Percentiles rank a stretch among this genome's conserved stretches.
These are phyloP conservation scores for Drosophila nebulosa DNA, from an alignment of 1,140 invertebrate genomes.

Conservation along the genomic window DNA sequence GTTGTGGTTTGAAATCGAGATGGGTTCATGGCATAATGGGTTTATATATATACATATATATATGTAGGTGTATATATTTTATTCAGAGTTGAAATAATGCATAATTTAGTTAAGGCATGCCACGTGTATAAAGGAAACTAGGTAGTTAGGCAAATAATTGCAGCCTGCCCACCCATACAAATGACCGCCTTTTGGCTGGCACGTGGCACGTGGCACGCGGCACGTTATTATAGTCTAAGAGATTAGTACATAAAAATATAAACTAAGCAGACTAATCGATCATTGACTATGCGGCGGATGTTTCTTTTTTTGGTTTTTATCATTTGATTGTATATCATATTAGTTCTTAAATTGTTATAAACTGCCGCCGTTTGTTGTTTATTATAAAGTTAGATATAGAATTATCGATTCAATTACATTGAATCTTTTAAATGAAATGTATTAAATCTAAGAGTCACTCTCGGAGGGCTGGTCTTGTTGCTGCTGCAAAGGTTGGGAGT, in stretches of 20 bases:
- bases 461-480: background rate
- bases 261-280: too few species aligned
- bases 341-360: too few species aligned
- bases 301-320: too few species aligned
- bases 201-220: conserved; percentile 61
- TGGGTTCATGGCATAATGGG: background rate
- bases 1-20: conserved; percentile 11
- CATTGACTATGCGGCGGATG: too few species aligned
- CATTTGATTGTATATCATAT: too few species aligned
- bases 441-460: too few species aligned
- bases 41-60: background rate
- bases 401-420: too few species aligned
- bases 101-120: conserved; percentile 28
- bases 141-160: conserved; percentile 61
- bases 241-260: conserved; percentile 43
- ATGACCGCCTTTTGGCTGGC: background rate
- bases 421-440: too few species aligned
- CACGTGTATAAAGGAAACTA: background rate
- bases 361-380: background rate
- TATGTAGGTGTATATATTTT: background rate
- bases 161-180: background rate
- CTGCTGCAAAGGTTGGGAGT: background rate
- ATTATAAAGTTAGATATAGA: background rate
- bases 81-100: conserved; percentile 2
- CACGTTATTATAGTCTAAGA: conserved; percentile 42